Percentiles rank a stretch among this genome's conserved stretches.
phyloP scores from a whole-genome alignment of 1,140 invertebrate species.

The Drosophila tani region DNA sequence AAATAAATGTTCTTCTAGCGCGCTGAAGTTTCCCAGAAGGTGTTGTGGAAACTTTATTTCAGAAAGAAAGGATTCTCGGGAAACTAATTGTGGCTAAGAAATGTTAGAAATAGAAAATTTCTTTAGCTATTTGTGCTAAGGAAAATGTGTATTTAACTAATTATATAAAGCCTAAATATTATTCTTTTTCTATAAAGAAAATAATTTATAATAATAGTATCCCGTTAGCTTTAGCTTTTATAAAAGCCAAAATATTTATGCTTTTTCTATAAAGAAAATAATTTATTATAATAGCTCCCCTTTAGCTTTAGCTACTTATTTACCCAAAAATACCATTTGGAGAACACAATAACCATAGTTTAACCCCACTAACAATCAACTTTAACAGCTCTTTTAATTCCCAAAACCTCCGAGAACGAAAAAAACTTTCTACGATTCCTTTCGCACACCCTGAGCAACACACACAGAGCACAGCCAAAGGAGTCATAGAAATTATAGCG shows the following conservation, averaged over 20 bases:
- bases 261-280: no score
- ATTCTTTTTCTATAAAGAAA: neutral
- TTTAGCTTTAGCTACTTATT: neutral
- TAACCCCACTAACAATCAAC: constrained; percentile 20
- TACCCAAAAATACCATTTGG: neutral
- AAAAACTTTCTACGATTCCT: constrained; percentile 49
- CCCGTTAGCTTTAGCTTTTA: neutral
- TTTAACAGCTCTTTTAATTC: constrained; percentile 38
- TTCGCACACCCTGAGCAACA: constrained; percentile 29
- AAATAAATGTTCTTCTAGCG: constrained; percentile 18
- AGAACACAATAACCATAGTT: constrained; percentile 12
- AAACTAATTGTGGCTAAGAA: neutral
- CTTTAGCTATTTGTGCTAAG: neutral
- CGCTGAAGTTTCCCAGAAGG: constrained; percentile 3
- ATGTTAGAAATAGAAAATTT: neutral
- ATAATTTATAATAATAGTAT: no score
- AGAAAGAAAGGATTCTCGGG: neutral
- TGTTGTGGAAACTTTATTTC: constrained; percentile 4
- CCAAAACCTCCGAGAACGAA: constrained; percentile 4
- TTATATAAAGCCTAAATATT: neutral
- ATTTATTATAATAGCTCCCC: no score
- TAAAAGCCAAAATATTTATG: no score
- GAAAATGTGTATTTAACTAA: neutral
- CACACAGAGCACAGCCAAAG: constrained; percentile 13
- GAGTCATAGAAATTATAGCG: constrained; percentile 68